Evolutionary conservation across 2,113 vertebrate species (phyloP).

Genomic region (Picathartes gymnocephalus): DNA sequence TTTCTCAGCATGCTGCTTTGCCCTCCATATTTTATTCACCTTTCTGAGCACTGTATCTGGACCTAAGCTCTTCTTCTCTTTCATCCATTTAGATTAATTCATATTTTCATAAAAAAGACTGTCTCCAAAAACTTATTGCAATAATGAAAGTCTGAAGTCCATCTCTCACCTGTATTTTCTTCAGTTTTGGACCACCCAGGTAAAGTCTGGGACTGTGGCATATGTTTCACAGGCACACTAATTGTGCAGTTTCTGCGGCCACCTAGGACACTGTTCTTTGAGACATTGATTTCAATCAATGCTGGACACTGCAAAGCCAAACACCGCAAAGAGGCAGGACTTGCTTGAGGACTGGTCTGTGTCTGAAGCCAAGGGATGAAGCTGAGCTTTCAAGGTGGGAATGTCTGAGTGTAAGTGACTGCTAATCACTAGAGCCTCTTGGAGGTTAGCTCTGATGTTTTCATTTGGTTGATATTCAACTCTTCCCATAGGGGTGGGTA

Average conservation of each 20-base stretch:
- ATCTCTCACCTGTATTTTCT: background rate
- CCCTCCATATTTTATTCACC: background rate
- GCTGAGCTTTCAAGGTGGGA: conserved; percentile 34
- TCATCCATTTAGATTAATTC: background rate
- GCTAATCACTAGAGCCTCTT: background rate
- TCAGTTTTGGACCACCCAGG: background rate
- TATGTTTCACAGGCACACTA: background rate
- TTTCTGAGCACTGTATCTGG: background rate
- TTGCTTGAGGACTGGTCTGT: background rate
- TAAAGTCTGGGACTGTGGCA: background rate
- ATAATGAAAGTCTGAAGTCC: background rate
- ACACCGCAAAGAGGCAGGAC: background rate
- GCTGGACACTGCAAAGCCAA: background rate
- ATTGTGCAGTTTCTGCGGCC: background rate
- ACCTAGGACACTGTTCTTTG: background rate
- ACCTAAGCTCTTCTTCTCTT: background rate
- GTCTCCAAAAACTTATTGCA: background rate
- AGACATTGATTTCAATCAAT: background rate
- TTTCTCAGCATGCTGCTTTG: background rate
- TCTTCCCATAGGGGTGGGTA: background rate
- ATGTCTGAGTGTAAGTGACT: background rate
- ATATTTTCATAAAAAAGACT: background rate
- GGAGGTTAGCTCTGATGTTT: background rate
- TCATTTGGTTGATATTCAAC: background rate
- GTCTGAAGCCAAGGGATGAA: background rate